These are phyloP conservation scores for Pararge aegeria DNA, from an alignment of 1,140 invertebrate species.

Conservation along the genomic window DNA sequence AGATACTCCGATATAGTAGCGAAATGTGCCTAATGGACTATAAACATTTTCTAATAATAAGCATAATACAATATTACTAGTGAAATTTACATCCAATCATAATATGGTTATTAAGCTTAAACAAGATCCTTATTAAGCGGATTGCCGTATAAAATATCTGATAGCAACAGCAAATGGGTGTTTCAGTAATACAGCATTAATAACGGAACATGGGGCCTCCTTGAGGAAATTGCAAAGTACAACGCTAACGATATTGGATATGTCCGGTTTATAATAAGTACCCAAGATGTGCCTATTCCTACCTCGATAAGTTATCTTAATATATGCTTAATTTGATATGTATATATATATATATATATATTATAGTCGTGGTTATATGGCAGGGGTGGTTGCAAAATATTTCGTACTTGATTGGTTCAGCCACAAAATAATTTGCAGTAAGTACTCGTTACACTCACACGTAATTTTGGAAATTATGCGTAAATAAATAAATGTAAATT, in stretches of 20 bases:
- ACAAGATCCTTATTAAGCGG: conserved; percentile 20
- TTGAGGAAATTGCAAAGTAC: conserved; percentile 29
- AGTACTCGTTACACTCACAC: too few relatives aligned
- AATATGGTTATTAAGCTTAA: conserved; percentile 14
- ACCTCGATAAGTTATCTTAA: conserved; percentile 10
- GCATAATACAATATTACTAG: not conserved
- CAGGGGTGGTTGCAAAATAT: too few relatives aligned
- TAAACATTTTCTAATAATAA: too few relatives aligned
- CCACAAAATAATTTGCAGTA: too few relatives aligned
- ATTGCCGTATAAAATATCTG: conserved; percentile 27
- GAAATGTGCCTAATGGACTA: too few relatives aligned
- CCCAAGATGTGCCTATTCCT: not conserved
- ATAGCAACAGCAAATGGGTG: conserved; percentile 28
- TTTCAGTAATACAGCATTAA: conserved; percentile 30
- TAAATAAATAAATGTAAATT: too few relatives aligned
- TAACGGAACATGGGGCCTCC: conserved; percentile 15
- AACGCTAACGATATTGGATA: conserved; percentile 32
- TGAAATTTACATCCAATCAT: not conserved
- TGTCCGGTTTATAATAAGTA: conserved; percentile 21
- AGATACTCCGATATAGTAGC: too few relatives aligned
- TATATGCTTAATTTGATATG: conserved; percentile 10
- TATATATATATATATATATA: too few relatives aligned
- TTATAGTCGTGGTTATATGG: too few relatives aligned
- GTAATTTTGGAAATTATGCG: too few relatives aligned
- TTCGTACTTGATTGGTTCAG: too few relatives aligned